Percentiles rank a stretch among this genome's conserved stretches.
phyloP scores from a whole-genome alignment of 1,140 invertebrate species.

The Tetragonula clypearis region DNA sequence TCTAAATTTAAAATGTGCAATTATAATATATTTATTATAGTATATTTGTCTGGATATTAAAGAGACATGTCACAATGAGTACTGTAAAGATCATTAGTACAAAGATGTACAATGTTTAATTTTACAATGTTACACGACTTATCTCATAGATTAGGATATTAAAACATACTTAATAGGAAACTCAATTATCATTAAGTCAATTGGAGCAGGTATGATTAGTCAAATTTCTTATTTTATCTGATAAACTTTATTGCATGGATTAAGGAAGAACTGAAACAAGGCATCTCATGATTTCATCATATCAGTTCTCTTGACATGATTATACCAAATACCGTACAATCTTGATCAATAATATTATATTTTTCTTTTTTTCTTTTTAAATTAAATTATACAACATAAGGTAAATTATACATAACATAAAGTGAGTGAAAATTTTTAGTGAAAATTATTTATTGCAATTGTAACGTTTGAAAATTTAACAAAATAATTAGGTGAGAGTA shows the following conservation, averaged over 20 bases:
- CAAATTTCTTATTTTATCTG: constrained; percentile 52
- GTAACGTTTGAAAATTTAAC: neutral
- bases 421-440: constrained; percentile 3
- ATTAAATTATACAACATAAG: too few species aligned
- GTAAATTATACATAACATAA: neutral
- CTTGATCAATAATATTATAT: neutral
- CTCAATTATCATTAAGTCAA: constrained; percentile 6
- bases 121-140: neutral
- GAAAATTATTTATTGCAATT: neutral
- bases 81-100: neutral
- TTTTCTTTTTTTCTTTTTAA: too few species aligned
- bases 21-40: constrained; percentile 3
- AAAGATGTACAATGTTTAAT: neutral
- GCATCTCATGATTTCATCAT: constrained; percentile 1
- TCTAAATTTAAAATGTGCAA: neutral
- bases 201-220: neutral
- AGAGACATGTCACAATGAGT: constrained; percentile 1
- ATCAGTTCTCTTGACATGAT: constrained; percentile 9
- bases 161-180: neutral
- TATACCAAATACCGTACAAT: constrained; percentile 6
- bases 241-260: constrained; percentile 61
- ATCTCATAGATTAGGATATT: neutral
- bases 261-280: constrained; percentile 23
- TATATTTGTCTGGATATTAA: neutral
- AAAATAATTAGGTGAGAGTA: constrained; percentile 21